These are phyloP conservation scores for Tachuris rubrigastra DNA, from an alignment of 2,113 vertebrate species.

Conservation along the genomic window DNA sequence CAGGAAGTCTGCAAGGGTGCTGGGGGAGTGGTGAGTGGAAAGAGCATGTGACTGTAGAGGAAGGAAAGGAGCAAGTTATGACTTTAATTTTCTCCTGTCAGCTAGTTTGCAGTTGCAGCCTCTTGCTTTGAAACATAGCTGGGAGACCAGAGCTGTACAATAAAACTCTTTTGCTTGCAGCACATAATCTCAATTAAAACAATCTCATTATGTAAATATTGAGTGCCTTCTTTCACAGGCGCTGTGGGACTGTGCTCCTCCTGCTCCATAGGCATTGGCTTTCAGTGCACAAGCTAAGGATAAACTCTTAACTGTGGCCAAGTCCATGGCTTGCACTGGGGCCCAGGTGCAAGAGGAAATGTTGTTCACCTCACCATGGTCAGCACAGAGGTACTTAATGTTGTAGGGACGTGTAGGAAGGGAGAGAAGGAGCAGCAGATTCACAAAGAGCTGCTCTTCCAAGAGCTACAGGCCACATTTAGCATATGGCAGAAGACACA, in stretches of 20 bases:
- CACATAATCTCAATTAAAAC: neutral
- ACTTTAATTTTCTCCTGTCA: neutral
- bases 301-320: neutral
- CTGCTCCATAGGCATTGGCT: neutral
- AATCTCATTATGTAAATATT: neutral
- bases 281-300: neutral
- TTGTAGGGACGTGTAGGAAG: neutral
- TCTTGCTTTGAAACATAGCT: neutral
- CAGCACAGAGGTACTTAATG: neutral
- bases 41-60: neutral
- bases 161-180: neutral
- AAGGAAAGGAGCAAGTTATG: neutral
- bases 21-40: neutral
- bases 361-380: neutral
- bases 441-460: neutral
- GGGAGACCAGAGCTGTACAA: neutral
- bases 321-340: fast-evolving
- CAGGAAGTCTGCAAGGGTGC: fast-evolving
- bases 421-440: neutral
- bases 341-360: neutral
- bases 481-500: neutral
- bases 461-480: neutral
- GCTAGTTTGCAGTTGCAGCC: neutral
- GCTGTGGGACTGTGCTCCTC: neutral
- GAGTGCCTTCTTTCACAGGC: neutral